Evolutionary conservation across 2,888 invertebrate species (phyloP), one percentile per base, ranked within the genome.

Genomic region (Drosophila nigritarsus): DNA sequence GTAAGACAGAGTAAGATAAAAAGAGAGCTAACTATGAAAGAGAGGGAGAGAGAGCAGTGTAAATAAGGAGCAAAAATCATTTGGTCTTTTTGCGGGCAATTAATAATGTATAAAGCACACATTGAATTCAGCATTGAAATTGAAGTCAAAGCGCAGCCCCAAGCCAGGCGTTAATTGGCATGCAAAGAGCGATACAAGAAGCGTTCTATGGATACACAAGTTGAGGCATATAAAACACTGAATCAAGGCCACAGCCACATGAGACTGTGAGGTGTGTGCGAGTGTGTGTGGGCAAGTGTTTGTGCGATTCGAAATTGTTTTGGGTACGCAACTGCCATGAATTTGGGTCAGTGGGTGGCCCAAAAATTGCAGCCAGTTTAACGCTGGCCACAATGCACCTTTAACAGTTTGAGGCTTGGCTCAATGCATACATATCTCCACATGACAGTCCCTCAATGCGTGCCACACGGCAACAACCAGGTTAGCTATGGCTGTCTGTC

Each of bases 291-390:
- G 7, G 54, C 8, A 1, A n/a, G 72, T 61, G 77, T 42, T 63
- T 36, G 29, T 8, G 55, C 13, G 7, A 38, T 32, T 42, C 61
- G 68, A 76, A 89, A 80, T 85, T 81, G 88, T 89, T 77, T 76
- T 63, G 66, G 75, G 53, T 48, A 67, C 63, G 70, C 69, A 68
- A 72, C 64, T 53, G 80, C 55, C 75, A 62, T 72, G 38, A 65
- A 89, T 78, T 75, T 80, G 90, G 87, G 90, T 89, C 88, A 87
- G 77, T 84, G 80, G 82, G 82, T 83, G 87, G 82, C 79, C 76
- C 75, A 58, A 78, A 60, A 58, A 34, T 56, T 50, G 58, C 67
- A 40, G 68, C 30, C 56, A 63, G 38, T 59, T 54, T 56, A n/a
- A 29, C 42, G 58, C 53, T 42, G 73, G 65, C 45, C 29, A 18